phyloP scores from a whole-genome alignment of 37 sponge, comb jelly and placozoan genomes.

The Beroe forskalii region DNA sequence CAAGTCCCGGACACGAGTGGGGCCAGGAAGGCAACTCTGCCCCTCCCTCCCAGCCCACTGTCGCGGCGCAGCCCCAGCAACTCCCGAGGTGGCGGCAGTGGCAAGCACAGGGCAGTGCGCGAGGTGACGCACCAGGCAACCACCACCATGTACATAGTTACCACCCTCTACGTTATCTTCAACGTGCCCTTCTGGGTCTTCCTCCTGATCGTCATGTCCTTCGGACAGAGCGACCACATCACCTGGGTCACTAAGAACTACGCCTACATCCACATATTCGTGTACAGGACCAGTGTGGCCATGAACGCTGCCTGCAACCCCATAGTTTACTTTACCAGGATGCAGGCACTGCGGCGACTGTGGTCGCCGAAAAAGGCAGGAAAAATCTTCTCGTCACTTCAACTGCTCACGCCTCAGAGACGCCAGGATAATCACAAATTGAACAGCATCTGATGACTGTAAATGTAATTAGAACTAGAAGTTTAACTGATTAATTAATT shows the following conservation, averaged over 20 bases:
- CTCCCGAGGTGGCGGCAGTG: too few relatives aligned
- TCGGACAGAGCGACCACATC: slow-evolving; percentile 34
- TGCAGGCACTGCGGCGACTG: not conserved
- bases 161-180: slow-evolving; percentile 55
- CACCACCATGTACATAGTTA: slow-evolving; percentile 61
- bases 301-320: slow-evolving; percentile 64
- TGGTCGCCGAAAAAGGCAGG: not conserved
- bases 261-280: slow-evolving; percentile 23
- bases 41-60: not conserved
- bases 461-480: too few relatives aligned
- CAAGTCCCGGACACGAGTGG: not conserved
- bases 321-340: slow-evolving; percentile 36
- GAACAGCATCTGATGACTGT: too few relatives aligned
- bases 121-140: slow-evolving; percentile 55
- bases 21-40: not conserved
- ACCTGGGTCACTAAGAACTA: slow-evolving; percentile 14
- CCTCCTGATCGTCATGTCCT: slow-evolving; percentile 18
- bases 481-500: too few relatives aligned
- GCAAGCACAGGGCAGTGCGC: not conserved
- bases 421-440: too few relatives aligned
- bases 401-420: too few relatives aligned
- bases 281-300: slow-evolving; percentile 45
- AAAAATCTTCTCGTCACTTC: not conserved
- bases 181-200: slow-evolving; percentile 59
- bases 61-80: not conserved